Evolutionary conservation across 1,140 invertebrate genomes (phyloP), one percentile per base, ranked within the genome.

Genomic region (Hirudo medicinalis): DNA sequence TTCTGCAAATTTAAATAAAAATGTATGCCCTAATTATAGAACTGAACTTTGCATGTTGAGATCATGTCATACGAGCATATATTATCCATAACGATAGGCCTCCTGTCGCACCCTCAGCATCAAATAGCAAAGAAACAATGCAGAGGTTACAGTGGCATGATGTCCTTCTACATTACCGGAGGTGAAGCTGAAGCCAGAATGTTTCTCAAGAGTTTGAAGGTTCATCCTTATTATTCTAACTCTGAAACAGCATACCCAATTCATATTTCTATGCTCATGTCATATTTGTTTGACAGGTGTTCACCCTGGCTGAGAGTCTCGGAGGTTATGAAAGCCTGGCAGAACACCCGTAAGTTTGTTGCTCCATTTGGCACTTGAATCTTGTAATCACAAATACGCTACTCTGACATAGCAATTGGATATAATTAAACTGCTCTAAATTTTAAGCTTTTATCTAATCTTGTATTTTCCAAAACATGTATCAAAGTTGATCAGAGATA

Each of bases 301-400:
- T 97, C 78, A 88, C 86, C 2, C 80, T 97, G n/a, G 94, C 94
- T 17, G 94, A 96, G 82, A 96, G 92, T 82, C 85, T 98, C 49
- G 96, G 96, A 68, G 94, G 94, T 69, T 95, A 90, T 79, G 94
- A 98, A 80, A 95, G 92, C 81, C 86, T 98, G 54, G 84, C 84
- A 73, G 87, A 88, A 78, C 77, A 80, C 32, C 84, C 84, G 80
- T 82, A 80, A 79, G 78, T 81, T 11, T 49, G 4, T 17, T 2
- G 15, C 43, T 49, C 32, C 32, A 36, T 49, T 49, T 11, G 3
- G 43, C 43, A 49, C 43, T 36, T 3, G 6, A 3, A 36, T 36
- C 32, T 6, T 36, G 2, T 36, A 36, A 36, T 6, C 32, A 36
- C 32, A 36, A 36, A 36, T 36, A 36, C 32, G n/a, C n/a, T n/a